Percentiles rank a stretch among this genome's conserved stretches.
Conservation (phyloP, 2,888 invertebrate genomes). For the Leptothorax acervorum region DNA sequence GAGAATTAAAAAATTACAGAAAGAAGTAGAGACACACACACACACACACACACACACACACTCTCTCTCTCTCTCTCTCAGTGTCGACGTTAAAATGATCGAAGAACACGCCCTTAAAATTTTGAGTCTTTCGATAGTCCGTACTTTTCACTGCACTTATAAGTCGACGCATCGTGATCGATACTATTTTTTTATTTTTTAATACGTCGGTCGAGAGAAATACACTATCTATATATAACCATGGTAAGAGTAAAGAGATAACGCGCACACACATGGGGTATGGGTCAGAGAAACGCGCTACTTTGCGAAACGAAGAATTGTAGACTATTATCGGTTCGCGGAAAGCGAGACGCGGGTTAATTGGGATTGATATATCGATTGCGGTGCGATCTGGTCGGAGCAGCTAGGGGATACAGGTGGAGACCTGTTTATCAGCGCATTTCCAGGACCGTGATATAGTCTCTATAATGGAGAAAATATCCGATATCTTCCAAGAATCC, state of each 20-base stretch:
- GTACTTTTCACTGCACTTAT: background rate
- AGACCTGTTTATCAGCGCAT: slow-evolving; percentile 23
- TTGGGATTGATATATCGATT: slow-evolving; percentile 33
- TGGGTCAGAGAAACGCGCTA: background rate
- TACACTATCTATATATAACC: background rate
- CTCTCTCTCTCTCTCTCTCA: too few species aligned
- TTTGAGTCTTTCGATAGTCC: background rate
- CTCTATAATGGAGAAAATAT: background rate
- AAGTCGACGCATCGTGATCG: too few species aligned
- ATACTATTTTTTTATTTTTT: background rate
- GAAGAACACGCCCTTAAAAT: background rate
- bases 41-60: too few species aligned
- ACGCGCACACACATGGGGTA: too few species aligned
- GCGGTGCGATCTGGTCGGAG: slow-evolving; percentile 11
- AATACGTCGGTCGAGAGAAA: background rate
- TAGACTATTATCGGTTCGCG: background rate
- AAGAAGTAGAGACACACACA: background rate
- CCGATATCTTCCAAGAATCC: background rate
- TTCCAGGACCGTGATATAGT: background rate
- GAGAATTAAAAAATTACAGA: background rate
- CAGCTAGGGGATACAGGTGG: slow-evolving; percentile 7
- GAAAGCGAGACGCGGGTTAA: slow-evolving; percentile 24
- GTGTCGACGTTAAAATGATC: background rate
- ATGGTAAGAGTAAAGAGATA: background rate
- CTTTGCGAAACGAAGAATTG: background rate